Evolutionary conservation across 2,888 invertebrate species (phyloP).

Genomic region (Dendrolimus houi): DNA sequence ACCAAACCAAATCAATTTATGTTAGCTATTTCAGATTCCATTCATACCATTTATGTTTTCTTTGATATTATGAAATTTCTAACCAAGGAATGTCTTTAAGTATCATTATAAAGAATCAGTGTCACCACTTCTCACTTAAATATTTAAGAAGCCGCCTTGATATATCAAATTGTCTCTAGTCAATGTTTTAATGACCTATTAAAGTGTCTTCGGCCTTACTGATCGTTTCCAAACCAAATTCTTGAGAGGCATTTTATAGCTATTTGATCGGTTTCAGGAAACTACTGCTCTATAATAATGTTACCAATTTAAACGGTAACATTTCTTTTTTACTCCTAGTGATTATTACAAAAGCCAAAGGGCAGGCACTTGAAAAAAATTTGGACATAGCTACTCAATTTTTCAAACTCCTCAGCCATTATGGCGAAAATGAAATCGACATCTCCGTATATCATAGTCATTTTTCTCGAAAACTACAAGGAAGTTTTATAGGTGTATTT

Average conservation of each 20-base stretch:
- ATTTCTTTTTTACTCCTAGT: no score
- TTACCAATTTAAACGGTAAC: constrained; percentile 4
- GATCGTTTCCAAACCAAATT: background rate
- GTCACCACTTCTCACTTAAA: background rate
- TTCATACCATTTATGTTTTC: background rate
- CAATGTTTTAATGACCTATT: background rate
- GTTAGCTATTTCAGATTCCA: background rate
- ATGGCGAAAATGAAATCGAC: no score
- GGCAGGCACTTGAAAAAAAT: no score
- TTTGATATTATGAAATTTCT: background rate
- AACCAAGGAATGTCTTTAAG: background rate
- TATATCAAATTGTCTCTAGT: background rate
- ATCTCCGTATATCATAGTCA: no score
- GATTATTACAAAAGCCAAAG: no score
- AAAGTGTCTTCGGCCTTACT: background rate
- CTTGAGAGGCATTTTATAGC: constrained; percentile 8
- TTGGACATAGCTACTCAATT: no score
- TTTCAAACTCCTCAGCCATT: no score
- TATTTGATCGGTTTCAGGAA: constrained; percentile 14
- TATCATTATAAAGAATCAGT: background rate
- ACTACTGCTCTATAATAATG: constrained; percentile 13
- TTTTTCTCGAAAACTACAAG: no score
- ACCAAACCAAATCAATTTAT: constrained; percentile 6
- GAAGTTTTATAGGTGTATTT: no score
- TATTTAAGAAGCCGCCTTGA: background rate